A percentile compares a stretch with the other conserved stretches of the same genome.
Conservation (phyloP, 2,888 invertebrate species). For the Lomographa bimaculata region DNA sequence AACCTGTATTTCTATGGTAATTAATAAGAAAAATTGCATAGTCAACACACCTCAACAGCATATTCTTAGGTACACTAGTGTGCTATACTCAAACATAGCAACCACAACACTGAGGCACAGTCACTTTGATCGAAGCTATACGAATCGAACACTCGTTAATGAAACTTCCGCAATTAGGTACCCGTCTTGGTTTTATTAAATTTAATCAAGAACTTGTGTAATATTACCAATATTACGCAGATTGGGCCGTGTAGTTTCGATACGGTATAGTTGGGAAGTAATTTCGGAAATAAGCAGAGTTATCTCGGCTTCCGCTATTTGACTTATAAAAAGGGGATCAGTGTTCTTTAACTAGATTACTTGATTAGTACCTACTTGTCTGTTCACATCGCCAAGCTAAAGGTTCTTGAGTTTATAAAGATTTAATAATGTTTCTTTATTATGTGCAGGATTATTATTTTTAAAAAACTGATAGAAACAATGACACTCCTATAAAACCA, state of each 20-base stretch:
- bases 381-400: too few species aligned
- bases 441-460: too few species aligned
- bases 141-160: slow-evolving; percentile 80
- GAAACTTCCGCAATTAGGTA: slow-evolving; percentile 80
- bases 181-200: slow-evolving; percentile 83
- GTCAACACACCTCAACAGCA: too few species aligned
- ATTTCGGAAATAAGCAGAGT: slow-evolving; percentile 76
- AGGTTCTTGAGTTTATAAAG: too few species aligned
- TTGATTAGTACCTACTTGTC: too few species aligned
- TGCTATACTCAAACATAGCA: too few species aligned
- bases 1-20: too few species aligned
- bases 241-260: slow-evolving; percentile 81
- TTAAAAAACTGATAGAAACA: too few species aligned
- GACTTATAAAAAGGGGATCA: slow-evolving; percentile 74
- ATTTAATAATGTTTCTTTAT: too few species aligned
- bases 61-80: too few species aligned
- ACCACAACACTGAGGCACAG: slow-evolving; percentile 2
- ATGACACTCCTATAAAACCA: too few species aligned
- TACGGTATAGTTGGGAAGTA: slow-evolving; percentile 79
- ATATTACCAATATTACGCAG: slow-evolving; percentile 82
- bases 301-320: slow-evolving; percentile 69
- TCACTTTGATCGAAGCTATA: slow-evolving; percentile 51
- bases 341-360: slow-evolving; percentile 61
- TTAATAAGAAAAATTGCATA: too few species aligned
- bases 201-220: slow-evolving; percentile 83